Evolutionary conservation across 1,140 invertebrate genomes (phyloP).

Genomic region (Eulimnadia texana): DNA sequence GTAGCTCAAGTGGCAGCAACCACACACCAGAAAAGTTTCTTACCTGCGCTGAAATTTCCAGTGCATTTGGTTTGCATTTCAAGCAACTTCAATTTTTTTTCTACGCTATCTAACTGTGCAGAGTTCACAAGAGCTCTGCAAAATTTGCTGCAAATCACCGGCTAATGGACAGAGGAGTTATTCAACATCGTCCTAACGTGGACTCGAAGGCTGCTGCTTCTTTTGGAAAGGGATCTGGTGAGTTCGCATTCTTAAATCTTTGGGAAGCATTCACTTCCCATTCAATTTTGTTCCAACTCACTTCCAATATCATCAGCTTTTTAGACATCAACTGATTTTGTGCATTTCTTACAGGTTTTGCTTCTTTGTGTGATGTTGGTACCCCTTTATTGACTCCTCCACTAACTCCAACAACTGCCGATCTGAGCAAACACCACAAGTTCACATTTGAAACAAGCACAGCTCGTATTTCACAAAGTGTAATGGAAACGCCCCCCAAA

Average conservation of each 20-base stretch:
- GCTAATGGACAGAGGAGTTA: conserved; percentile 17
- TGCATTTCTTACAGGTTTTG: neutral
- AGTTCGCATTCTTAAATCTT: neutral
- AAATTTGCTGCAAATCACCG: neutral
- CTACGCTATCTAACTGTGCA: neutral
- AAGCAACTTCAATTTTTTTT: neutral
- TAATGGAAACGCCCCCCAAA: conserved; percentile 13
- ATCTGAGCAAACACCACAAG: conserved; percentile 9
- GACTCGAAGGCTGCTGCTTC: conserved; percentile 4
- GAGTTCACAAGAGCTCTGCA: neutral
- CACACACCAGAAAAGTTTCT: neutral
- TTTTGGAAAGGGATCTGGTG: conserved; percentile 8
- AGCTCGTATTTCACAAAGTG: neutral
- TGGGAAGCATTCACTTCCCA: neutral
- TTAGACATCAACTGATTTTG: neutral
- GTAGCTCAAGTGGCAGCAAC: neutral
- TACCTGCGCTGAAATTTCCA: neutral
- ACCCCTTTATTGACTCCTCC: conserved; percentile 23
- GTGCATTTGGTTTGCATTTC: neutral
- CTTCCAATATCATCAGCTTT: neutral
- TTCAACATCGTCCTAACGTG: conserved; percentile 13
- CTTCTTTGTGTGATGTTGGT: conserved; percentile 12
- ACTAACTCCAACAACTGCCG: conserved; percentile 22
- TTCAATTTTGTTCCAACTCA: too few species aligned
- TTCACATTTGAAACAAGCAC: conserved; percentile 19